phyloP scores from a whole-genome alignment of 2,888 invertebrate species.

The Acheta domesticus region DNA sequence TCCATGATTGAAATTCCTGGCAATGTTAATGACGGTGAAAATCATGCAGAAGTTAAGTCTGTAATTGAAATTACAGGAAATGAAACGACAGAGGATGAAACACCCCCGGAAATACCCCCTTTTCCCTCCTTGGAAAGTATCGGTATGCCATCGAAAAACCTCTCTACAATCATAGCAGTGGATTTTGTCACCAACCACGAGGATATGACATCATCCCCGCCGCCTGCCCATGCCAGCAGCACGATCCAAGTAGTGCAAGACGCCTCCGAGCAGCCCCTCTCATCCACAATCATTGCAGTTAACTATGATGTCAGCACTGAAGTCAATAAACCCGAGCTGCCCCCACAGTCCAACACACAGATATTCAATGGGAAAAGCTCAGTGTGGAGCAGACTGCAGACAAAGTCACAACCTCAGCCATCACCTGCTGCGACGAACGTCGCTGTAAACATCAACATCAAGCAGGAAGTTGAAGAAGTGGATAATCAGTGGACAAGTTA shows the following conservation, averaged over 20 bases:
- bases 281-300: constrained; percentile 31
- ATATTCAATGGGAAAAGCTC: constrained; percentile 26
- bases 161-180: constrained; percentile 29
- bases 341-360: constrained; percentile 19
- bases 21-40: neutral
- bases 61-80: neutral
- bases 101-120: neutral
- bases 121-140: neutral
- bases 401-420: neutral
- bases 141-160: constrained; percentile 12
- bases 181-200: constrained; percentile 20
- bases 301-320: constrained; percentile 10
- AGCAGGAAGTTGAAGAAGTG: neutral
- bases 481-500: neutral
- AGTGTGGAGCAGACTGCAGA: constrained; percentile 24
- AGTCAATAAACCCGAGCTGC: constrained; percentile 21
- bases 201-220: neutral
- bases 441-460: constrained; percentile 24
- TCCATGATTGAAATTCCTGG: neutral
- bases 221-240: constrained; percentile 1
- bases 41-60: neutral
- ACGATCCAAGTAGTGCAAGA: neutral
- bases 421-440: neutral
- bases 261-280: constrained; percentile 18
- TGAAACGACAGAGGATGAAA: neutral